These are phyloP conservation scores for Tetropium fuscum DNA, from an alignment of 2,888 invertebrate genomes.

Conservation along the genomic window DNA sequence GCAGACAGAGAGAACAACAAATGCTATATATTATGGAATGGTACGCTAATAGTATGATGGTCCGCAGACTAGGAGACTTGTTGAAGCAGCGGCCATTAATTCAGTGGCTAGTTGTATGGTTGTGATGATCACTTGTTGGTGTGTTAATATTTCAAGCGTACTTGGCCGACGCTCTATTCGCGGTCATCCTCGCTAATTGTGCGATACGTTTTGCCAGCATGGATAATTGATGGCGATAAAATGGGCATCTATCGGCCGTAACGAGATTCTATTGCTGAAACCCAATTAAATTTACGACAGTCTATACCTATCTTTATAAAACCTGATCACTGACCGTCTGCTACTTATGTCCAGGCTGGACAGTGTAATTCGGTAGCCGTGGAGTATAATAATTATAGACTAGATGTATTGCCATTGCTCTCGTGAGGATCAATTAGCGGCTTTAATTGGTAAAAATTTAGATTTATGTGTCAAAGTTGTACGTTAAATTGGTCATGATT, in stretches of 20 bases:
- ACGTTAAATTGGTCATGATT: slow-evolving; percentile 1
- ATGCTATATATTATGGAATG: no score
- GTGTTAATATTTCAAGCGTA: slow-evolving; percentile 42
- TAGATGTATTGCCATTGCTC: slow-evolving; percentile 14
- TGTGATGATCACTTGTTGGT: slow-evolving; percentile 27
- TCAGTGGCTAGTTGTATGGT: slow-evolving; percentile 21
- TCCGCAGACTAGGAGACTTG: slow-evolving; percentile 2
- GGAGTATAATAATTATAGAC: slow-evolving; percentile 8
- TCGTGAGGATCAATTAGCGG: slow-evolving; percentile 9
- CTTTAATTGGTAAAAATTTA: slow-evolving; percentile 15
- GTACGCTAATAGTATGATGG: not conserved
- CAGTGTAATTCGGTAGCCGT: slow-evolving; percentile 8
- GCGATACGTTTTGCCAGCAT: slow-evolving; percentile 47
- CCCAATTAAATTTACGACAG: slow-evolving; percentile 52
- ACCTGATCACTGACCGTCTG: slow-evolving; percentile 47
- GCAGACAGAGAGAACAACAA: no score
- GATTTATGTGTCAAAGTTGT: no score
- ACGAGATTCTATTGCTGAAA: slow-evolving; percentile 49
- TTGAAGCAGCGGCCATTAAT: slow-evolving; percentile 25
- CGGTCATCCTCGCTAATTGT: slow-evolving; percentile 47
- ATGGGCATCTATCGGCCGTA: slow-evolving; percentile 49
- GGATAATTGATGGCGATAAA: slow-evolving; percentile 54
- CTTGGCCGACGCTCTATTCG: slow-evolving; percentile 39
- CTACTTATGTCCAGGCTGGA: slow-evolving; percentile 28
- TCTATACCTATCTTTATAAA: slow-evolving; percentile 49